Conservation (phyloP, 2,797 vertebrate species). For the Halcyon smyrnensis region DNA sequence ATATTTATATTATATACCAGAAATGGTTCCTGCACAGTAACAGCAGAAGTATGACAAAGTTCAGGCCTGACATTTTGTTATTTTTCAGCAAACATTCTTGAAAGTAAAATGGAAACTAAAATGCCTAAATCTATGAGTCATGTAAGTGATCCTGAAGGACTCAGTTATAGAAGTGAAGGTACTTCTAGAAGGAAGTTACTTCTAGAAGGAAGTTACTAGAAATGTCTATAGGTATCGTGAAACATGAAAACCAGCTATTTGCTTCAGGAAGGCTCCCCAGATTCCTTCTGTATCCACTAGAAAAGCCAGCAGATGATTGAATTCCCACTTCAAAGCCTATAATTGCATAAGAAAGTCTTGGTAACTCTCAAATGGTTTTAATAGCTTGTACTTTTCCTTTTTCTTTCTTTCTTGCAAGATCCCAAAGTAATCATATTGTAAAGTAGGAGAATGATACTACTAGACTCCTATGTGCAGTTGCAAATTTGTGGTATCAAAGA, state of each 20-base stretch:
- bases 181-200: too few relatives aligned
- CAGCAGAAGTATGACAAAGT: too few relatives aligned
- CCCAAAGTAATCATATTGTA: neutral
- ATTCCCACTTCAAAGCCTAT: neutral
- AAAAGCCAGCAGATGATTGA: neutral
- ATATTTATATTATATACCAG: too few relatives aligned
- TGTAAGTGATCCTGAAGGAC: neutral
- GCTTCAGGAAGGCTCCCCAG: neutral
- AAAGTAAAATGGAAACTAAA: neutral
- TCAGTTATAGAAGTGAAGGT: too few relatives aligned
- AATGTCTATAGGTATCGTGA: neutral
- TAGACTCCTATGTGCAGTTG: accelerated
- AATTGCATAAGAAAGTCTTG: neutral
- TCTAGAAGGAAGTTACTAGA: neutral
- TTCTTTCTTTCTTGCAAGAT: neutral
- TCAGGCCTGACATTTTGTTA: neutral
- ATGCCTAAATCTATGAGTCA: neutral
- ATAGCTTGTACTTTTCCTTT: accelerated
- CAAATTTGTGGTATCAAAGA: neutral
- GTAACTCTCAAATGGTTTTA: neutral
- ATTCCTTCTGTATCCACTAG: neutral
- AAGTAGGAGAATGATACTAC: neutral
- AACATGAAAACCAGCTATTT: neutral
- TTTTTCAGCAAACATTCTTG: neutral
- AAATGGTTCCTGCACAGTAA: too few relatives aligned